phyloP scores from a whole-genome alignment of 2,797 vertebrate species.

The Acanthis flammea region DNA sequence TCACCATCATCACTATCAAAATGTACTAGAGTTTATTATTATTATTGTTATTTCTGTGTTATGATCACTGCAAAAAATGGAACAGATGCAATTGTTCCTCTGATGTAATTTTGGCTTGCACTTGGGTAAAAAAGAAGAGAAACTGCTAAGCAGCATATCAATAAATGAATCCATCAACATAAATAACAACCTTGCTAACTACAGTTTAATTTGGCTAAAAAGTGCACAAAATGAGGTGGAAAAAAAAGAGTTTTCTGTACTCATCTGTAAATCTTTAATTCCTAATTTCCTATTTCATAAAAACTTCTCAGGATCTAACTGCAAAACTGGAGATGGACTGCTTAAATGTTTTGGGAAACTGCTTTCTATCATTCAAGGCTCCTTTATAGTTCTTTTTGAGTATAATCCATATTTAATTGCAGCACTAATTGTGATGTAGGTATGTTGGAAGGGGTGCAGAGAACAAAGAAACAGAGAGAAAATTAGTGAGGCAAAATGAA shows the following conservation, averaged over 20 bases:
- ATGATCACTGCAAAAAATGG: not conserved
- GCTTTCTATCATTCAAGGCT: not conserved
- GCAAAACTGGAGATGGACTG: not conserved
- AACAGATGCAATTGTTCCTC: not conserved
- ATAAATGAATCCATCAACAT: not conserved
- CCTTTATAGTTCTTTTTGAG: not conserved
- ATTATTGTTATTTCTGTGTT: not conserved
- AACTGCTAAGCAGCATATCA: not conserved
- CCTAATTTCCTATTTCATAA: not conserved
- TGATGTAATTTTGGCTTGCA: not conserved
- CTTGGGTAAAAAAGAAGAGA: not conserved
- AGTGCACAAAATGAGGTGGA: not conserved
- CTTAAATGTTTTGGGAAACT: not conserved
- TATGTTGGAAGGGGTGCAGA: not conserved
- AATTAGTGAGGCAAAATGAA: not conserved
- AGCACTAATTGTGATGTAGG: not conserved
- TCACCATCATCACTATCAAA: not conserved
- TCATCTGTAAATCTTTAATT: not conserved
- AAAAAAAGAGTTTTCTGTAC: not conserved
- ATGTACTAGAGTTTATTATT: not conserved
- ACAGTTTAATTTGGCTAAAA: not conserved
- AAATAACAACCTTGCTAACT: not conserved
- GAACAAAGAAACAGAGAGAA: not conserved
- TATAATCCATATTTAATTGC: not conserved
- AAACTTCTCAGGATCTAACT: not conserved